phyloP scores from a whole-genome alignment of 2,113 vertebrate species.

The Hystrix cristata region DNA sequence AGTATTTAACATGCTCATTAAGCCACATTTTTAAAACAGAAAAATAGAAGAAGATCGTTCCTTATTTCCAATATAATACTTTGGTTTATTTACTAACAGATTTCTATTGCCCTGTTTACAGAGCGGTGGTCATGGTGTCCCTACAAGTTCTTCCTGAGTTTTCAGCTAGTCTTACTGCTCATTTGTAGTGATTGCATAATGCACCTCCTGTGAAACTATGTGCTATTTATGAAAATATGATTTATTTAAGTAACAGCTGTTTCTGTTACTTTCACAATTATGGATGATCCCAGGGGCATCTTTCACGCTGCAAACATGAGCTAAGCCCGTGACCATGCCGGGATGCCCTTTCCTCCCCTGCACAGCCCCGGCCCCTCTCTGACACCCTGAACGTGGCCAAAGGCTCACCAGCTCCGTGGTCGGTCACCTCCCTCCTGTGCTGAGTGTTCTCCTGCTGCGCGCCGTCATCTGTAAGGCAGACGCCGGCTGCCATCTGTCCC shows the following conservation, averaged over 20 bases:
- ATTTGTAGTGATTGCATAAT: not conserved
- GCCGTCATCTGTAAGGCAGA: not conserved
- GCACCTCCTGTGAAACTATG: accelerated
- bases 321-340: not conserved
- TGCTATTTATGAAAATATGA: not conserved
- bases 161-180: not conserved
- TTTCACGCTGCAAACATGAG: not conserved
- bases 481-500: too few species aligned
- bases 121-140: not conserved
- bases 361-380: accelerated
- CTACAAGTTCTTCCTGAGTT: not conserved
- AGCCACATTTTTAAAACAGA: not conserved
- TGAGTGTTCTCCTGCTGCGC: not conserved
- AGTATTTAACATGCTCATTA: not conserved
- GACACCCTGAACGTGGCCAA: accelerated
- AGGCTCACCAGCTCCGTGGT: not conserved
- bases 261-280: not conserved
- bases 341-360: not conserved
- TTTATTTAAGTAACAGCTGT: not conserved
- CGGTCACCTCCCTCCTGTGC: not conserved
- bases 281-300: not conserved
- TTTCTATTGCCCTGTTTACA: not conserved
- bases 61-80: not conserved
- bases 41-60: not conserved
- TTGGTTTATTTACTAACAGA: not conserved